phyloP scores from a whole-genome alignment of 2,888 invertebrate genomes.

The Rhagium mordax region DNA sequence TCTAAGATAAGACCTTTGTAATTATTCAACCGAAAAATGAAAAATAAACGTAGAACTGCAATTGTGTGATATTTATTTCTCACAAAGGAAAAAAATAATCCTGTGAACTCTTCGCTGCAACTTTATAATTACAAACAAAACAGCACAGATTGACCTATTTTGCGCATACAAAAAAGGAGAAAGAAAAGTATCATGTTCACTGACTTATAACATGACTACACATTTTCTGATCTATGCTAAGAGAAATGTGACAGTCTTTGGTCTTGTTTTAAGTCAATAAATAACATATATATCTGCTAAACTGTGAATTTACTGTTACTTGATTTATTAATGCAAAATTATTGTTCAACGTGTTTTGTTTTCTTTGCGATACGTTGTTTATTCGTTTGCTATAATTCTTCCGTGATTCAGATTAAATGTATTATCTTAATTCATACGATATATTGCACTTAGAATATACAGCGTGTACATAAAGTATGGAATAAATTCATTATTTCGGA shows the following conservation, averaged over 20 bases:
- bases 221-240: constrained; percentile 27
- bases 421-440: too few relatives aligned
- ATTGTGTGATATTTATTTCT: not conserved
- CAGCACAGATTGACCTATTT: constrained; percentile 21
- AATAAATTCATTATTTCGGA: too few relatives aligned
- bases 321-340: constrained; percentile 11
- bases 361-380: not conserved
- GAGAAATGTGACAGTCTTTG: constrained; percentile 32
- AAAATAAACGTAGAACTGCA: not conserved
- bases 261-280: constrained; percentile 20
- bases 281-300: constrained; percentile 7
- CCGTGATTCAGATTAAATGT: not conserved
- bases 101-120: constrained; percentile 9
- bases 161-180: constrained; percentile 6
- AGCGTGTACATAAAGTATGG: too few relatives aligned
- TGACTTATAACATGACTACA: constrained; percentile 31
- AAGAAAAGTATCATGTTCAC: constrained; percentile 20
- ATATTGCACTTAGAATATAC: too few relatives aligned
- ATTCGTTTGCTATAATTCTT: not conserved
- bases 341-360: not conserved
- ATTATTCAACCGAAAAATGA: not conserved
- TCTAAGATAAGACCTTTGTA: not conserved
- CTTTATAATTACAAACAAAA: constrained; percentile 17
- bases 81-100: not conserved
- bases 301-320: constrained; percentile 18